phyloP scores from a whole-genome alignment of 2,113 vertebrate genomes.

The Silurus glanis region DNA sequence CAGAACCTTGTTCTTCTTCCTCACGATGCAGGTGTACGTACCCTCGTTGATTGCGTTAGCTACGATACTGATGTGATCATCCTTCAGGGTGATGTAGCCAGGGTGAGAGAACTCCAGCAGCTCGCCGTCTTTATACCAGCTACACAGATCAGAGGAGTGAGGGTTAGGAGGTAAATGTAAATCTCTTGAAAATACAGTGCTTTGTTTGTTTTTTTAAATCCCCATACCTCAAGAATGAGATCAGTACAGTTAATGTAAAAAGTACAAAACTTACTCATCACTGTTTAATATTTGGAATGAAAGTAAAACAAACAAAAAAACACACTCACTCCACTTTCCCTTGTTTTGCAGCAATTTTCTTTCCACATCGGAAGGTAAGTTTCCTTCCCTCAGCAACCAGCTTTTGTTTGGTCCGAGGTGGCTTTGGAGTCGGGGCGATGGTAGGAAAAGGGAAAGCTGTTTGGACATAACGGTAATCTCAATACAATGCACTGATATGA shows the following conservation, averaged over 20 bases:
- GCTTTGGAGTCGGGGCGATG: constrained; percentile 76
- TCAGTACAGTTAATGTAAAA: neutral
- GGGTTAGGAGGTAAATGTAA: neutral
- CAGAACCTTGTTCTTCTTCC: constrained; percentile 83
- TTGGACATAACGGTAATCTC: constrained; percentile 3
- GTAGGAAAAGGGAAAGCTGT: constrained; percentile 94
- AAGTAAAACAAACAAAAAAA: neutral
- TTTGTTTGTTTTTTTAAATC: neutral
- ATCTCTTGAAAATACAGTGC: neutral
- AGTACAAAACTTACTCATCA: neutral
- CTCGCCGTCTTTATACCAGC: constrained; percentile 97
- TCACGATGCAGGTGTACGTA: constrained; percentile 91
- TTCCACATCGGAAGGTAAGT: constrained; percentile 91
- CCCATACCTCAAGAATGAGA: neutral
- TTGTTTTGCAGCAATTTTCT: constrained; percentile 90
- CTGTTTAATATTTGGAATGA: neutral
- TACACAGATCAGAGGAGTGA: constrained; percentile 59
- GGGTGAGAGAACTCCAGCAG: constrained; percentile 90
- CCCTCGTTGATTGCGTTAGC: constrained; percentile 97
- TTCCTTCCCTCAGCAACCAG: constrained; percentile 88
- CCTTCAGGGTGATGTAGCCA: constrained; percentile 86
- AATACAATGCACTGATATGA: constrained; percentile 25
- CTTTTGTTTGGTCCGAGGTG: constrained; percentile 87
- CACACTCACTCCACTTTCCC: constrained; percentile 92
- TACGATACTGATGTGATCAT: constrained; percentile 89